Evolutionary conservation across 2,113 vertebrate species (phyloP).

Genomic region (Eubucco bourcierii): DNA sequence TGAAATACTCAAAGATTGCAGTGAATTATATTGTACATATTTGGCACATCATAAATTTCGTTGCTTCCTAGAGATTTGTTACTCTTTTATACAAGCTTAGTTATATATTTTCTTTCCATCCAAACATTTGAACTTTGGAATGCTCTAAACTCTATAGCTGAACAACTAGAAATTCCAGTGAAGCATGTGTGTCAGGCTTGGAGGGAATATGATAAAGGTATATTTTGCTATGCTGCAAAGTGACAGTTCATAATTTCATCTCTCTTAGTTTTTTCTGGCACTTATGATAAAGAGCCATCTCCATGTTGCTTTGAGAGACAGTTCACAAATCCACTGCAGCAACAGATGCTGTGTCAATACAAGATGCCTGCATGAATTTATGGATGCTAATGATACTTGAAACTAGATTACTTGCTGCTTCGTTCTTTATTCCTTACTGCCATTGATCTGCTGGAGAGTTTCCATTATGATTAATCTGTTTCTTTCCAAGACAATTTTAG

Average conservation of each 20-base stretch:
- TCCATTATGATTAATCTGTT: background rate
- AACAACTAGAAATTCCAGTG: background rate
- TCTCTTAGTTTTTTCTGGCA: background rate
- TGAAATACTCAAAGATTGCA: background rate
- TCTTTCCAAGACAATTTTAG: background rate
- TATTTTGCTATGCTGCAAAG: background rate
- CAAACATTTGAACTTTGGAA: background rate
- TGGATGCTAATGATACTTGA: background rate
- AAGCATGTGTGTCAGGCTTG: background rate
- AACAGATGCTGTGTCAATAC: background rate
- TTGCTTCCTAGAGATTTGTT: background rate
- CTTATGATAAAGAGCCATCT: background rate
- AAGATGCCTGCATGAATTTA: background rate
- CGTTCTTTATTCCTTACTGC: background rate
- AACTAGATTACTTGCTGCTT: background rate
- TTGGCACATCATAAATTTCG: background rate
- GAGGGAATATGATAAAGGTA: background rate
- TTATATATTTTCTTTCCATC: background rate
- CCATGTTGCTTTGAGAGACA: background rate
- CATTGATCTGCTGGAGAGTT: background rate
- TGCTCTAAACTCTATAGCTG: background rate
- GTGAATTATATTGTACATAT: background rate
- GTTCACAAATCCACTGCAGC: background rate
- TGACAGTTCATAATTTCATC: background rate
- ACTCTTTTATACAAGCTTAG: background rate